Base-by-base conservation (phyloP, 2,797 vertebrate genomes). In the Coregonus sp. region DNA sequence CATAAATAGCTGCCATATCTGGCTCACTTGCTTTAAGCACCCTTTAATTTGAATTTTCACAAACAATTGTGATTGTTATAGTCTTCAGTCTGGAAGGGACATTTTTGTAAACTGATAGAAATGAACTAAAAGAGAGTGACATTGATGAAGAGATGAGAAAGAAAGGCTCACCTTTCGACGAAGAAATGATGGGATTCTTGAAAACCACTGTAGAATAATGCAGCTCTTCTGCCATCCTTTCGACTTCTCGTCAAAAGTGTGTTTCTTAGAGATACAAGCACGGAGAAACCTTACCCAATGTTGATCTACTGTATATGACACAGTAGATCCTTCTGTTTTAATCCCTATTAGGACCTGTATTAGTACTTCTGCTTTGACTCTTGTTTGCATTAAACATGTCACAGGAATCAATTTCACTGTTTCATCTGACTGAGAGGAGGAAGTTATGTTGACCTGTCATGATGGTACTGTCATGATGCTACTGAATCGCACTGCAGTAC, bases 151-250 rank as follows among this genome's bases (percentile, higher is more conserved):
- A 18, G 14, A 47, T 47, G 40, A 51, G 16, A 3, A 69, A 76
- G 12, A 76, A 31, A 0, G 2, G 6, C 84, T 84, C 52, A 89
- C 89, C 82, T 5, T 50, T 1, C 66, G 76, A 4, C 31, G 0
- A 29, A 3, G 72, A 0, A 4, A n/a, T 18, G 0, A 73, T 25
- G 2, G 1, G 12, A 11, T 37, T 0, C 11, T 68, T 87, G 73
- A 92, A 92, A 7, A 1, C 35, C 3, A 92, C 76, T 0, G 33
- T 70, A 5, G 74, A 75, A 1, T 93, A 93, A 63, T 73, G 78
- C 35, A 89, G 16, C 7, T 93, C 89, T 5, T 87, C 87, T 29
- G 85, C 88, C 89, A 91, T 91, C 0, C 0, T 65, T 15, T 33
- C n/a, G n/a, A 75, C 1, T 15, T 52, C 9, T 77, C 7, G 9